phyloP scores from a whole-genome alignment of 2,113 vertebrate species.

The Myanophis thanlyinensis region DNA sequence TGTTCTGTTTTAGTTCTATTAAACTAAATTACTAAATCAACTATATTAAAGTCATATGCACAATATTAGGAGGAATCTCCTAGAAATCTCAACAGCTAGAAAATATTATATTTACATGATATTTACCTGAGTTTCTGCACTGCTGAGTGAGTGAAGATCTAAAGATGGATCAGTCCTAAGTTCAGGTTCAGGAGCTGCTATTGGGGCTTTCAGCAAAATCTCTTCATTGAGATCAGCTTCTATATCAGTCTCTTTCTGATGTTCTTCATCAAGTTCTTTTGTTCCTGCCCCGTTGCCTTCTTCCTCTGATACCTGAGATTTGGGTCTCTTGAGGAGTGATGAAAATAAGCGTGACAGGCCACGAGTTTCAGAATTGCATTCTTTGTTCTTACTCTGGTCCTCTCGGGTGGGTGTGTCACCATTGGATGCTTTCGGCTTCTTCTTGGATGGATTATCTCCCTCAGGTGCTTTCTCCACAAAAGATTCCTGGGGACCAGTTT shows the following conservation, averaged over 20 bases:
- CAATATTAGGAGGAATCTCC: fast-evolving
- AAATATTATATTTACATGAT: neutral
- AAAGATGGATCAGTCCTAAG: constrained; percentile 86
- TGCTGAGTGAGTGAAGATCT: constrained; percentile 93
- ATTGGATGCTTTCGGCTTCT: constrained; percentile 67
- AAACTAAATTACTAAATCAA: neutral
- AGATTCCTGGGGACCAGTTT: constrained; percentile 61
- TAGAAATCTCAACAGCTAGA: constrained; percentile 22
- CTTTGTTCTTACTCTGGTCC: constrained; percentile 76
- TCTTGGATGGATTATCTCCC: constrained; percentile 47
- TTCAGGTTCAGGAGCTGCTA: constrained; percentile 94
- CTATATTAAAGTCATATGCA: neutral
- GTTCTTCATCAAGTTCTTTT: constrained; percentile 62
- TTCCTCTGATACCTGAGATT: constrained; percentile 85
- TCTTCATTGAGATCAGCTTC: constrained; percentile 70
- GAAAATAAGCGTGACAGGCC: constrained; percentile 92
- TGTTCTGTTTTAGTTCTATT: neutral
- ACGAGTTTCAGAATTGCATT: constrained; percentile 74
- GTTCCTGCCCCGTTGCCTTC: constrained; percentile 73
- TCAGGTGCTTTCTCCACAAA: constrained; percentile 44
- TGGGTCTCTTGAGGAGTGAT: constrained; percentile 88
- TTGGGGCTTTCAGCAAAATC: constrained; percentile 87
- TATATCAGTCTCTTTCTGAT: constrained; percentile 63
- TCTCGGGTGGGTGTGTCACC: constrained; percentile 70
- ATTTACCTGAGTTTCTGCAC: constrained; percentile 90